A percentile compares a stretch with the other conserved stretches of the same genome.
These are phyloP conservation scores for Globodera rostochiensis DNA, from an alignment of 1,140 invertebrate species.

Conservation along the genomic window DNA sequence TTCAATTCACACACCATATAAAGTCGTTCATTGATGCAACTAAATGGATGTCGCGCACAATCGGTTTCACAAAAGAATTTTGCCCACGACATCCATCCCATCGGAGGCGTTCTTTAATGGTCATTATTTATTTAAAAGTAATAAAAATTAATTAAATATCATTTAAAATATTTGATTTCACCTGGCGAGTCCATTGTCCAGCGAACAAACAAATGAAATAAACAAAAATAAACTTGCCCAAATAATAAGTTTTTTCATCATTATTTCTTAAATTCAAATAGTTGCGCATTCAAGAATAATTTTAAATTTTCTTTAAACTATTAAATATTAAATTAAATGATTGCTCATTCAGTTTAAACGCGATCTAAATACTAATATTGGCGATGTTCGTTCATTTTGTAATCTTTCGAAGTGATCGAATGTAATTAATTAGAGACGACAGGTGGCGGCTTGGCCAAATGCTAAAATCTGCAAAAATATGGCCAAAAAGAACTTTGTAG, in stretches of 20 bases:
- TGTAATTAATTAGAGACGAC: too few species aligned
- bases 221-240: background rate
- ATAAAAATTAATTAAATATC: background rate
- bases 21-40: conserved; percentile 61
- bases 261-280: background rate
- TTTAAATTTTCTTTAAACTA: too few species aligned
- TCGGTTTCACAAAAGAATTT: conserved; percentile 88
- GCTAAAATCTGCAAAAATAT: too few species aligned
- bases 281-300: too few species aligned
- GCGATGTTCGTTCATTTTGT: too few species aligned
- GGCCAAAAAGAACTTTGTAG: too few species aligned
- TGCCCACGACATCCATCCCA: conserved; percentile 93
- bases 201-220: background rate
- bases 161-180: background rate
- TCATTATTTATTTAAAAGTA: background rate
- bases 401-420: too few species aligned
- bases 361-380: too few species aligned
- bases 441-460: too few species aligned
- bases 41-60: conserved; percentile 70
- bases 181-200: background rate
- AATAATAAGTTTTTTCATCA: background rate
- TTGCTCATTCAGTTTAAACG: too few species aligned
- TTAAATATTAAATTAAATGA: too few species aligned
- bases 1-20: conserved; percentile 42
- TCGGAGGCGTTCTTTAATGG: conserved; percentile 35